Evolutionary conservation across 2,113 vertebrate species (phyloP).

Genomic region (Esox niger): DNA sequence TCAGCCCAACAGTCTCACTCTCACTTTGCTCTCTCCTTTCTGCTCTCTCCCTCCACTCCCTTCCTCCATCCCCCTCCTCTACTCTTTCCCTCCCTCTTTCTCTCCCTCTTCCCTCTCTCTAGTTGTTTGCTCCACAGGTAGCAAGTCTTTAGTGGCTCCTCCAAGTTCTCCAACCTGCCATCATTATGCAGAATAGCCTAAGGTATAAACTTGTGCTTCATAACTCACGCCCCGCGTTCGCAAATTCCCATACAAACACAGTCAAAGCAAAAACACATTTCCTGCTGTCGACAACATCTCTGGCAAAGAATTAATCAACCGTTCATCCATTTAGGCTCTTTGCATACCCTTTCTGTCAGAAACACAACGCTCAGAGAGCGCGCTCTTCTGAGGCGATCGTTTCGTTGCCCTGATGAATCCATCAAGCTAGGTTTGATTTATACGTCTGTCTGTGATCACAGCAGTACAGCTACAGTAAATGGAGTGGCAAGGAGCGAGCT

Average conservation of each 20-base stretch:
- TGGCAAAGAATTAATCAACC: slow-evolving; percentile 97
- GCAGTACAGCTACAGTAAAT: slow-evolving; percentile 88
- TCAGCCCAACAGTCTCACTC: background rate
- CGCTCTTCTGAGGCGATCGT: slow-evolving; percentile 92
- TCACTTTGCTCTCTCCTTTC: background rate
- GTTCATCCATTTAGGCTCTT: slow-evolving; percentile 90
- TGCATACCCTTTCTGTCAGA: slow-evolving; percentile 98
- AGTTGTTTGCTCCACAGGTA: slow-evolving; percentile 75
- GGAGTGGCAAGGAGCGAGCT: slow-evolving; percentile 2
- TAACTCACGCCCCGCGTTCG: slow-evolving; percentile 80
- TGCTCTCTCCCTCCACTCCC: background rate
- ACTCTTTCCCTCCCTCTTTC: slow-evolving; percentile 1
- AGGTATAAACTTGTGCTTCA: slow-evolving; percentile 86
- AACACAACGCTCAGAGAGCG: slow-evolving; percentile 92
- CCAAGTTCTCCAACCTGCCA: slow-evolving; percentile 70
- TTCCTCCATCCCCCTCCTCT: background rate
- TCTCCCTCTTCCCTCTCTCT: slow-evolving; percentile 29
- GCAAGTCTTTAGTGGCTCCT: slow-evolving; percentile 70
- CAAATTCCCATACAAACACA: slow-evolving; percentile 87
- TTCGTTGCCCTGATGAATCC: slow-evolving; percentile 90
- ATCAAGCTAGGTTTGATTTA: slow-evolving; percentile 99
- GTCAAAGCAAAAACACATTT: slow-evolving; percentile 93
- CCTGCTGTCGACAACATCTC: slow-evolving; percentile 97
- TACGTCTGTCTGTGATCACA: slow-evolving; percentile 99
- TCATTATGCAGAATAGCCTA: slow-evolving; percentile 82